Percentiles rank a stretch among this genome's conserved stretches.
phyloP scores from a whole-genome alignment of 2,113 vertebrate species.

The Puffinus mauretanicus region DNA sequence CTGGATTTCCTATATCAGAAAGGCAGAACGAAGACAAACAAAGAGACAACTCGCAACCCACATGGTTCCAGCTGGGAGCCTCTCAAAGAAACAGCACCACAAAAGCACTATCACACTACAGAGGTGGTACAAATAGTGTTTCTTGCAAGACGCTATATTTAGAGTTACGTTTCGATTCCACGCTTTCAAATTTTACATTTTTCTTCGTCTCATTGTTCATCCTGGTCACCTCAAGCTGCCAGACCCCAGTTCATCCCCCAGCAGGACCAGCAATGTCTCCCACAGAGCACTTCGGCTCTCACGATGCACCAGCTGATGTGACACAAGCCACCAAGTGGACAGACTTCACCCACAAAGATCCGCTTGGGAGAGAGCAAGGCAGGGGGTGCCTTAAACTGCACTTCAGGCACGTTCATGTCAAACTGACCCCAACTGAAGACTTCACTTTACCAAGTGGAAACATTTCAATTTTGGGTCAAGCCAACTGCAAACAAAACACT shows the following conservation, averaged over 20 bases:
- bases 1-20: not conserved
- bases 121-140: not conserved
- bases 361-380: not conserved
- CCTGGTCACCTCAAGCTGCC: not conserved
- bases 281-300: not conserved
- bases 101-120: not conserved
- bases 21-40: not conserved
- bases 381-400: not conserved
- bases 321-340: not conserved
- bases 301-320: rapidly evolving
- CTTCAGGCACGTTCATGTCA: not conserved
- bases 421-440: not conserved
- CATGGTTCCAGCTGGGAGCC: rapidly evolving
- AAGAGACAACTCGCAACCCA: not conserved
- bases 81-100: not conserved
- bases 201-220: not conserved
- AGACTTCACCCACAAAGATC: not conserved
- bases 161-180: not conserved
- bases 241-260: not conserved
- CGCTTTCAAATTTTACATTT: not conserved
- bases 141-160: not conserved
- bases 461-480: not conserved
- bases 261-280: not conserved
- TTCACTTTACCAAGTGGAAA: not conserved
- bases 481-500: not conserved